A percentile compares a stretch with the other conserved stretches of the same genome.
Evolutionary conservation across 2,888 invertebrate species (phyloP).

Genomic region (Phymatocera aterrima): DNA sequence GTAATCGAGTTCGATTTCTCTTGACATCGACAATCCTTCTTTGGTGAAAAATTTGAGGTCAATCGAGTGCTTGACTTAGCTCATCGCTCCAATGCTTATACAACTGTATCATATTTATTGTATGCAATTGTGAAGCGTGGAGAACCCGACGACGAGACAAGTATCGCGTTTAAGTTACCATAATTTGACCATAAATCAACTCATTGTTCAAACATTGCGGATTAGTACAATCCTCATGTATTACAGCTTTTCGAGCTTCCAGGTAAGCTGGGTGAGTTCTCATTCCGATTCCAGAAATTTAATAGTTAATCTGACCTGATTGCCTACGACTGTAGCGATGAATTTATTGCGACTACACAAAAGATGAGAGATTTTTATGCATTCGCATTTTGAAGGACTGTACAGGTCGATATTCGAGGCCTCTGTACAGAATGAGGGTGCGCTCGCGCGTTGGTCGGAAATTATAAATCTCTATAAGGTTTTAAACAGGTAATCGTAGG

Average conservation of each 20-base stretch:
- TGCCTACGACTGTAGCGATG: not conserved
- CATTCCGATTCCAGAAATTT: not conserved
- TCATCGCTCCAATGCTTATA: not conserved
- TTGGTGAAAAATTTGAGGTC: constrained; percentile 41
- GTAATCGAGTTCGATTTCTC: constrained; percentile 40
- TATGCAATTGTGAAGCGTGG: not conserved
- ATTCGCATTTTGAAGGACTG: too few relatives aligned
- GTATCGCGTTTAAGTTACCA: not conserved
- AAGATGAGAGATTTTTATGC: too few relatives aligned
- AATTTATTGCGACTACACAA: not conserved
- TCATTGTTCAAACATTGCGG: not conserved
- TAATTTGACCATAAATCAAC: constrained; percentile 14
- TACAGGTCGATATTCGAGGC: too few relatives aligned
- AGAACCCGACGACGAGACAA: constrained; percentile 7
- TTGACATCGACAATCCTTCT: constrained; percentile 44
- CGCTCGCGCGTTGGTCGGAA: not conserved
- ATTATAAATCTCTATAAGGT: not conserved
- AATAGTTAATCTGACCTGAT: not conserved
- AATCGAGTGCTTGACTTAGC: constrained; percentile 17
- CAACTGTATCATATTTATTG: not conserved
- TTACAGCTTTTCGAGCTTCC: not conserved
- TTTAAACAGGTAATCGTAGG: not conserved
- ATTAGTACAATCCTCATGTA: not conserved
- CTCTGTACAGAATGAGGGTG: not conserved
- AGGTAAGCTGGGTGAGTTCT: not conserved